A percentile compares a stretch with the other conserved stretches of the same genome.
Conservation (phyloP, 2,797 vertebrate species). For the Mycteria americana region DNA sequence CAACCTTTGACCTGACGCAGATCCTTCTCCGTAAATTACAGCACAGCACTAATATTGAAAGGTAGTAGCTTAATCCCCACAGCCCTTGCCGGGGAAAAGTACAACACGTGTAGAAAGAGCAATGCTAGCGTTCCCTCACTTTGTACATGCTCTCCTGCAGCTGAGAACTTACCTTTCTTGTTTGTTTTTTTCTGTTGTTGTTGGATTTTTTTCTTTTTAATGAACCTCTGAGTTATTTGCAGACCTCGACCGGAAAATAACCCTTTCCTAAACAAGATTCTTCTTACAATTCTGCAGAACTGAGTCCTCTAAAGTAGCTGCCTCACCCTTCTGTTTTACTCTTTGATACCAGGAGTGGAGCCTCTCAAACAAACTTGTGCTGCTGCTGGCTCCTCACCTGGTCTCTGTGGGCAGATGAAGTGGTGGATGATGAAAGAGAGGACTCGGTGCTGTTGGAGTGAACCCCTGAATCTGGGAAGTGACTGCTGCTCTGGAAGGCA, state of each 20-base stretch:
- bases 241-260: not conserved
- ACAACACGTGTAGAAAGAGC: not conserved
- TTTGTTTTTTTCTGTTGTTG: not conserved
- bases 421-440: not conserved
- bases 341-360: not conserved
- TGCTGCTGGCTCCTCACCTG: slow-evolving; percentile 27
- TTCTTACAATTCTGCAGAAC: not conserved
- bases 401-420: not conserved
- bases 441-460: not conserved
- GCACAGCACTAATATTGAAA: slow-evolving; percentile 65
- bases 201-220: not conserved
- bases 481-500: not conserved
- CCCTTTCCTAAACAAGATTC: not conserved
- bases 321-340: not conserved
- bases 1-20: slow-evolving; percentile 92
- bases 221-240: not conserved
- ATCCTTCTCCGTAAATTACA: slow-evolving; percentile 84
- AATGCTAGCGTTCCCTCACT: not conserved
- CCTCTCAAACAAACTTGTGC: not conserved
- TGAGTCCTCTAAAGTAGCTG: not conserved
- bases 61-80: slow-evolving; percentile 62
- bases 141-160: not conserved
- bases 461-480: not conserved
- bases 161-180: not conserved
- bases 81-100: not conserved